Evolutionary conservation across 30 jellyfish, hydroid and myxozoan species (phyloP), one percentile per base, ranked within the genome.

Genomic region (Turritopsis dohrnii): DNA sequence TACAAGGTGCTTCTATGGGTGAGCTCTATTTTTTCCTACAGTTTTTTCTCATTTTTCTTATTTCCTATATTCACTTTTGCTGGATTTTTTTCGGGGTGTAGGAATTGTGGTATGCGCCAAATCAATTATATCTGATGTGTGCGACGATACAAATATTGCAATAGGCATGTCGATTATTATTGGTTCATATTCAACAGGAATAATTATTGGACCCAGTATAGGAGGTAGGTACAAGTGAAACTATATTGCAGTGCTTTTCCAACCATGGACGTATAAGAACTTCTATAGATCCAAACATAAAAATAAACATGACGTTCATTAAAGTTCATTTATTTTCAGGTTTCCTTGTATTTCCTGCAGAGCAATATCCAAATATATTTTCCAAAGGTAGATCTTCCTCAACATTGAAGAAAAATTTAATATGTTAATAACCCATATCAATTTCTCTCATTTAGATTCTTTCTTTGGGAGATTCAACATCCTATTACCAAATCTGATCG

Each of bases 201-300:
- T 74, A 7, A 23, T 74, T 29, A 74, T 74, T 74, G 83, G 83
- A 18, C 83, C 83, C 24, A 74, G 83, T 74, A 22, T 74, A 23
- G 83, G 54, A 3, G 83, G 83, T 74, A 23, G 23, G 71, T n/a
- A 74, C 18, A 20, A 16, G 0, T 13, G 16, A 74, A 74, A 74
- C 24, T 25, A 66, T n/a, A 17, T 66, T 66, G 7, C 76, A 3
- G 4, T 8, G 8, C 8, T 3, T n/a, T 66, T n/a, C 29, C 28
- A n/a, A n/a, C 17, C 8, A n/a, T 5, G 13, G 60, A 13, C 60
- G 9, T 41, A 41, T 41, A 41, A 3, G 60, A 3, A 41, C 13
- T 3, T 41, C 60, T 41, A 41, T 41, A 41, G 5, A 13, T 41
- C 60, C 60, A 41, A 41, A 41, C 13, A 41, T 25, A 17, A 4